Evolutionary conservation across 2,113 vertebrate genomes (phyloP), one percentile per base, ranked within the genome.

Genomic region (Setophaga petechia): DNA sequence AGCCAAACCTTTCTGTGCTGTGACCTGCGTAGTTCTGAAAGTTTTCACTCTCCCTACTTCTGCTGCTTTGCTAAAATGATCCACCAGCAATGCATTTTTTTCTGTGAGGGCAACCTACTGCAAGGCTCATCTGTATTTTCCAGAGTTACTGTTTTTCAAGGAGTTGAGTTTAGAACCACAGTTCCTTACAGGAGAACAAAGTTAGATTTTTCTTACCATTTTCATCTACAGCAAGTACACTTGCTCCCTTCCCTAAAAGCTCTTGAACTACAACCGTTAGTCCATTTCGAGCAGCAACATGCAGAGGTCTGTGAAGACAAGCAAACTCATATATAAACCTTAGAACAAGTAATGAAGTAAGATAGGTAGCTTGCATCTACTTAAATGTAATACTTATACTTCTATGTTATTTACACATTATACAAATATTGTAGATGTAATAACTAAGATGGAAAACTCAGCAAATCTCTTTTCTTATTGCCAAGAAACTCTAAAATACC

Each of bases 151-250:
- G 66, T 28, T 84, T 81, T 92, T 85, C 30, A 62, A 54, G 30
- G 69, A 94, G 41, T 51, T 16, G 25, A 61, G 31, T 75, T 63
- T 49, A 84, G 78, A 86, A 87, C 28, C 41, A 96, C 6, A 61
- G 61, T 78, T 96, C 49, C 55, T 85, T 67, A 83, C 14, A 12
- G 75, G 33, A 61, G 90, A 78, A 90, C 18, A 74, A 94, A 41
- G 47, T 49, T 46, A 69, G 94, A 20, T 52, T 82, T 84, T 93
- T 91, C 98, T 98, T 98, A 99, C 99, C 99, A 41, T 99, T 99
- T 97, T 99, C 99, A 97, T 99, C 99, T 27, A 99, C 99, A 79
- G 99, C 99, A 90, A 99, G 99, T 65, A 99, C 99, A 95, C 99
- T 99, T 89, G 99, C 99, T 97, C 99, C 99, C 97, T 99, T 99